Evolutionary conservation across 2,888 invertebrate genomes (phyloP), one percentile per base, ranked within the genome.

Genomic region (Apeira syringaria): DNA sequence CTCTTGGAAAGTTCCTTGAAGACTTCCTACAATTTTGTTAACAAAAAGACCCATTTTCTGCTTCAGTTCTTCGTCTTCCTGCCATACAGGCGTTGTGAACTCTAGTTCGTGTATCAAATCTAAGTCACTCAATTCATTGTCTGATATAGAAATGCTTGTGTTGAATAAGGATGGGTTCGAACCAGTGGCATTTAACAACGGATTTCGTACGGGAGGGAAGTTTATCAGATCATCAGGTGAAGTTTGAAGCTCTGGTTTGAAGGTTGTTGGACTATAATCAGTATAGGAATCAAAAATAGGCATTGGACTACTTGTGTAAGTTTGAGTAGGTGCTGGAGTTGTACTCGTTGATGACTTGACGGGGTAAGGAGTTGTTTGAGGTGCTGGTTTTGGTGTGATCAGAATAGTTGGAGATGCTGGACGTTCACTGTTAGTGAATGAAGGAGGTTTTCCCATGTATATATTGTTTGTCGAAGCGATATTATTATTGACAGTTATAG

Each of bases 171-270:
- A 84, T 5, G 91, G 77, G 12, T 91, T 86, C 0, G 92, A 88
- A 0, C 91, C 88, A 0, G 94, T 94, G 59, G 93, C 92, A 50
- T 96, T 96, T 0, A 96, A 80, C 81, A 96, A 94, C 0, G 96
- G 96, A 73, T 96, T 96, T 30, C 96, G 91, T 0, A 96, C 96
- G 0, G 96, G 96, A 8, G 96, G 96, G 83, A 97, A 97, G 60
- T 96, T 96, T 20, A 93, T 93, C 11, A 93, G 80, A 49, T 96
- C 94, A 61, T 95, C 94, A 0, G 92, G 91, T 0, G 93, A 92
- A 0, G 94, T 94, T 50, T 93, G 93, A 4, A 92, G 84, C 57
- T 94, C 94, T 12, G 80, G 78, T 50, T 75, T 85, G 4, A 66
- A 64, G 0, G 88, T 89, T 0, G 88, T 84, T 27, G 76, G 74